Evolutionary conservation across 1,140 invertebrate genomes (phyloP).

Genomic region (Penaeus chinensis): DNA sequence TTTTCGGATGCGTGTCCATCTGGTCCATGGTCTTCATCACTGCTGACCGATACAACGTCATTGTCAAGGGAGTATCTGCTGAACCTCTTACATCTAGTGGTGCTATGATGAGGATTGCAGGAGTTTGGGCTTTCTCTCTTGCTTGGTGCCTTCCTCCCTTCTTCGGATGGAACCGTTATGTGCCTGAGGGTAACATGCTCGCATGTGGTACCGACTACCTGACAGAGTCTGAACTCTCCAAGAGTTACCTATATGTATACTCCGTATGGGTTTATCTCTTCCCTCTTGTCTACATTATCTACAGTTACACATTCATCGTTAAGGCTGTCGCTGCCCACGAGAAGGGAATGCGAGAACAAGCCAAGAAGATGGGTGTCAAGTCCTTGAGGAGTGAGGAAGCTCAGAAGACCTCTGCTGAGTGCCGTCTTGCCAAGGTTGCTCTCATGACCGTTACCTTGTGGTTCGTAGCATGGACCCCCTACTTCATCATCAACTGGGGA

Average conservation of each 20-base stretch:
- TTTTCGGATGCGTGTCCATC: constrained; percentile 64
- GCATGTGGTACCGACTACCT: constrained; percentile 65
- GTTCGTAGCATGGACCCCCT: constrained; percentile 68
- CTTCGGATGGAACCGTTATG: constrained; percentile 65
- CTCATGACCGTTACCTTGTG: constrained; percentile 67
- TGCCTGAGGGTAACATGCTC: constrained; percentile 63
- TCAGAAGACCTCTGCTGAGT: constrained; percentile 60
- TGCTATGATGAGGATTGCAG: constrained; percentile 58
- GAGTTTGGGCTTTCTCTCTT: constrained; percentile 64
- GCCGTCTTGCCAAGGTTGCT: constrained; percentile 68
- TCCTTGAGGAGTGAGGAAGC: constrained; percentile 65
- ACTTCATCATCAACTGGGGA: constrained; percentile 67
- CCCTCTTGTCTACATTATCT: constrained; percentile 63
- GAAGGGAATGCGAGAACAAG: constrained; percentile 68
- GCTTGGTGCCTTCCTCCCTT: constrained; percentile 63
- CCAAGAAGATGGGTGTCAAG: constrained; percentile 68
- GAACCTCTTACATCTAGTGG: constrained; percentile 61
- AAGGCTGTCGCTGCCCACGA: constrained; percentile 69
- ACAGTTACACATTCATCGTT: constrained; percentile 70
- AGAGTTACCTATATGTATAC: constrained; percentile 58
- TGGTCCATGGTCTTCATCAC: constrained; percentile 20
- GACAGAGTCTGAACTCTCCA: constrained; percentile 51
- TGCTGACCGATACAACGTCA: constrained; percentile 57
- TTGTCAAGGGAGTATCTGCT: constrained; percentile 65
- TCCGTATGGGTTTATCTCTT: constrained; percentile 62